Evolutionary conservation across 2,888 invertebrate species (phyloP).

Genomic region (Elegia similella): DNA sequence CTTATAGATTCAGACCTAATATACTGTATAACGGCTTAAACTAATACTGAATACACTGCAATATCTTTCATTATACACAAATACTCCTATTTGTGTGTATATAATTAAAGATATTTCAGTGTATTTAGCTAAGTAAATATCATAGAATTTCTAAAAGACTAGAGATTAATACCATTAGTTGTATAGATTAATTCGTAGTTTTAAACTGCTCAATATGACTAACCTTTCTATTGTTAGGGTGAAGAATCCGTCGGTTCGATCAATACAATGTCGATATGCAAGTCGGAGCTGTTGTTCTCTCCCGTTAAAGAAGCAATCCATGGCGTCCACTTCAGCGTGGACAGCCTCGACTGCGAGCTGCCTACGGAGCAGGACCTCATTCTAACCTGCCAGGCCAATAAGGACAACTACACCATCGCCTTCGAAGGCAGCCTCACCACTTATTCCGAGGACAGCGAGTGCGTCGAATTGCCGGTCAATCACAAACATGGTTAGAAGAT

Average conservation of each 20-base stretch:
- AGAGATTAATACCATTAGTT: neutral
- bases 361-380: conserved; percentile 91
- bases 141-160: neutral
- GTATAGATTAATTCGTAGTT: no score
- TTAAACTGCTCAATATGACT: no score
- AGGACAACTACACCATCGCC: conserved; percentile 97
- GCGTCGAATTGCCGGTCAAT: conserved; percentile 78
- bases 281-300: conserved; percentile 94
- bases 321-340: conserved; percentile 92
- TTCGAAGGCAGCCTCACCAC: conserved; percentile 94
- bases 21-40: no score
- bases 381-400: conserved; percentile 94
- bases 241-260: conserved; percentile 89
- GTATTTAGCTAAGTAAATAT: no score
- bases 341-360: conserved; percentile 93
- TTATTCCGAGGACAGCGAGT: conserved; percentile 92
- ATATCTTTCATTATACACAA: no score
- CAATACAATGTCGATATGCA: conserved; percentile 94
- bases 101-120: no score
- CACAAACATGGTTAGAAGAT: conserved; percentile 68
- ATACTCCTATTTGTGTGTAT: no score
- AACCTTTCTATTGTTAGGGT: conserved; percentile 64
- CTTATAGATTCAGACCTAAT: neutral
- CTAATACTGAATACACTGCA: no score
- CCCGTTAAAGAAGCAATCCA: conserved; percentile 91